phyloP scores from a whole-genome alignment of 2,888 invertebrate genomes.

The Amblyjoppa fuscipennis region DNA sequence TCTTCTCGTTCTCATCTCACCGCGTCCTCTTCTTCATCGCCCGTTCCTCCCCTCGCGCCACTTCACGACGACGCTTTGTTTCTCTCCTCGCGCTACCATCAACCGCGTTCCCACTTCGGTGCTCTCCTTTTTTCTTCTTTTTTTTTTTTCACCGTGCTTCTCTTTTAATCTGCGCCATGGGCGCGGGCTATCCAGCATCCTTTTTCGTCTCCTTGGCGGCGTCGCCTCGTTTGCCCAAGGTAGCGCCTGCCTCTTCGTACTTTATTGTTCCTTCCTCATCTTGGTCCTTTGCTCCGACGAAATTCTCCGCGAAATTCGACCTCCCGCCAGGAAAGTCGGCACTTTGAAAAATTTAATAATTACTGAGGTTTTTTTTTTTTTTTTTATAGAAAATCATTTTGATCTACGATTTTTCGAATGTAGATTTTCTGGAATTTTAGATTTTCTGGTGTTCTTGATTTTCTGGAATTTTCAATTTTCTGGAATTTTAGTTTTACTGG shows the following conservation, averaged over 20 bases:
- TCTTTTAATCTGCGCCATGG: slow-evolving; percentile 74
- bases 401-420: background rate
- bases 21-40: slow-evolving; percentile 47
- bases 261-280: slow-evolving; percentile 10
- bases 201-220: slow-evolving; percentile 28
- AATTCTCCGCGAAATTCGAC: background rate
- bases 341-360: background rate
- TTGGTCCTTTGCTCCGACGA: background rate
- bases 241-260: slow-evolving; percentile 7
- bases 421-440: background rate
- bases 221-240: slow-evolving; percentile 47
- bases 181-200: slow-evolving; percentile 43
- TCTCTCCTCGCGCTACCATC: slow-evolving; percentile 57
- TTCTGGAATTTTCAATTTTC: too few relatives aligned
- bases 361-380: background rate
- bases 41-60: background rate
- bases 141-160: slow-evolving; percentile 50
- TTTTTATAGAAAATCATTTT: background rate
- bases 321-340: background rate
- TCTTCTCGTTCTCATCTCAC: slow-evolving; percentile 70
- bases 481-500: too few relatives aligned
- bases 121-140: slow-evolving; percentile 54
- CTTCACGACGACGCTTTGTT: slow-evolving; percentile 53
- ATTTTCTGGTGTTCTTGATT: background rate
- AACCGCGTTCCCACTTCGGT: slow-evolving; percentile 52